These are phyloP conservation scores for Climacteris rufus DNA, from an alignment of 2,113 vertebrate genomes.

Conservation along the genomic window DNA sequence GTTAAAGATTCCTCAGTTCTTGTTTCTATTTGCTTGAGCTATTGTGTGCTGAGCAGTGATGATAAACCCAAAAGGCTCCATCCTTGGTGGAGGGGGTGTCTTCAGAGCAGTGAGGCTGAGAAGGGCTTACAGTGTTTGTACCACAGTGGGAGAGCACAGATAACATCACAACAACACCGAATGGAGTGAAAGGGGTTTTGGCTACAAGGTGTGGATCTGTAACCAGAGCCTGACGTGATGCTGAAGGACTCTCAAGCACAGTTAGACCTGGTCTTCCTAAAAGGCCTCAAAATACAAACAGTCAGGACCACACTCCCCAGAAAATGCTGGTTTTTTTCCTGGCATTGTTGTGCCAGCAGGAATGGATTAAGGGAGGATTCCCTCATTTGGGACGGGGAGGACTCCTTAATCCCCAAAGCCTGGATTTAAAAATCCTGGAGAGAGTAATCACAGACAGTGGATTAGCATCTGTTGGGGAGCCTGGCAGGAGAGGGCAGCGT, in stretches of 20 bases:
- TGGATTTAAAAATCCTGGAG: conserved; percentile 30
- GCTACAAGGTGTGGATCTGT: background rate
- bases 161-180: accelerated
- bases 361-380: conserved; percentile 31
- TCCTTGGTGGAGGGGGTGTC: background rate
- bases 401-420: conserved; percentile 28
- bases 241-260: background rate
- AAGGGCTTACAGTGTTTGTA: background rate
- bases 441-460: conserved; percentile 19
- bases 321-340: background rate
- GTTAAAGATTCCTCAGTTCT: background rate
- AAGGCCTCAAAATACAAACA: background rate
- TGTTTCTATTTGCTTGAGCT: background rate
- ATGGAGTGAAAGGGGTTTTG: background rate
- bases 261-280: background rate
- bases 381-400: background rate
- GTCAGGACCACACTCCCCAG: background rate
- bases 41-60: background rate
- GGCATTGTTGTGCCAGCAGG: background rate
- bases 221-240: background rate
- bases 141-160: background rate
- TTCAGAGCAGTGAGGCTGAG: background rate
- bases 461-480: background rate
- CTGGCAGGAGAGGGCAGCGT: background rate
- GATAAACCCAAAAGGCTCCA: background rate